These are phyloP conservation scores for Leucosticte australis DNA, from an alignment of 2,113 vertebrate species.

Conservation along the genomic window DNA sequence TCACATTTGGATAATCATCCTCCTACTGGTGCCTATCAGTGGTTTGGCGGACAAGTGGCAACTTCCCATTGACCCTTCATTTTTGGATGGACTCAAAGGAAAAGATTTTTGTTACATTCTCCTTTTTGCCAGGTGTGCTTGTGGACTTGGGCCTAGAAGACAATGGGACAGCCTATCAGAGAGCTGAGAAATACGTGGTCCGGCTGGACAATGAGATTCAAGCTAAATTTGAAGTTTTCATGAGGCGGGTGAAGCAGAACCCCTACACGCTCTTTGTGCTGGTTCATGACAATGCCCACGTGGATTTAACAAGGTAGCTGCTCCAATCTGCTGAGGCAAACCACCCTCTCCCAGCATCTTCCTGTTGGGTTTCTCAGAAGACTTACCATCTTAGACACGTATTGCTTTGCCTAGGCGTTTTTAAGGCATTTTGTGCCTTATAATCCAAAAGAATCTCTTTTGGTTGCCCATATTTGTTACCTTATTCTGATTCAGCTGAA, in stretches of 20 bases:
- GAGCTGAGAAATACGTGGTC: constrained; percentile 91
- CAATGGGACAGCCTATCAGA: constrained; percentile 78
- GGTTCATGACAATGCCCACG: constrained; percentile 94
- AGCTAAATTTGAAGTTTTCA: constrained; percentile 92
- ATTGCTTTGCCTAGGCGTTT: background rate
- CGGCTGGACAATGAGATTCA: constrained; percentile 91
- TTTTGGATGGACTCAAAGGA: background rate
- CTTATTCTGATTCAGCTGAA: background rate
- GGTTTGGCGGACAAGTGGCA: background rate
- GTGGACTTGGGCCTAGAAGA: constrained; percentile 95
- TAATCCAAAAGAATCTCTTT: background rate
- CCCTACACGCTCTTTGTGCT: constrained; percentile 96
- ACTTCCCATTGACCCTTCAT: background rate
- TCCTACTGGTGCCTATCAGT: background rate
- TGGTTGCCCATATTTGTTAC: background rate
- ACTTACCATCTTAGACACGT: background rate
- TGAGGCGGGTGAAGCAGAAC: constrained; percentile 94
- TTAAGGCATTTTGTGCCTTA: background rate
- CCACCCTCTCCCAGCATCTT: background rate
- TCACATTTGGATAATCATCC: background rate
- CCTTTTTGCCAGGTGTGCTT: constrained; percentile 84
- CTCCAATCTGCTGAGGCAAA: background rate
- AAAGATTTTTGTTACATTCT: background rate
- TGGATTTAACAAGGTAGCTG: constrained; percentile 93
- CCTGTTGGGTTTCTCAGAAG: background rate